Conservation (phyloP, 37 sponge, comb jelly and placozoan genomes). For the Diacarnus erythraeanus region DNA sequence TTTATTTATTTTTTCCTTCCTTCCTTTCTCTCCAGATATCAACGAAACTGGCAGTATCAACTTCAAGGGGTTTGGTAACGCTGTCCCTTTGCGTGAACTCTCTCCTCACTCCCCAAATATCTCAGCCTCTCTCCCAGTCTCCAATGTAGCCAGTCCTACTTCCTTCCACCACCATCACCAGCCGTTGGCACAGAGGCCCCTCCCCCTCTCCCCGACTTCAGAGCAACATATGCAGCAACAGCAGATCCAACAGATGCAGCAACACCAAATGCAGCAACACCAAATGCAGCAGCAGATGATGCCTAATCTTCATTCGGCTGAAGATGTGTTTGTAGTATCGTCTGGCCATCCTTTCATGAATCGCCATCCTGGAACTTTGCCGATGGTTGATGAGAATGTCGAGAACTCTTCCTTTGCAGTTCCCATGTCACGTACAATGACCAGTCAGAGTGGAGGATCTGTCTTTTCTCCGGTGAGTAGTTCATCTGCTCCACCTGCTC, state of each 20-base stretch:
- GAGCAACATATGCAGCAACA: neutral
- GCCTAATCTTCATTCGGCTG: neutral
- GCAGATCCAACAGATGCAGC: too few species aligned
- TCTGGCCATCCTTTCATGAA: slow-evolving; percentile 1
- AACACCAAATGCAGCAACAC: too few species aligned
- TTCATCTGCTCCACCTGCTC: slow-evolving; percentile 11
- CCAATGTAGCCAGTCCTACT: neutral
- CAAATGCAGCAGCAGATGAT: neutral
- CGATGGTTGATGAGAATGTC: slow-evolving; percentile 3
- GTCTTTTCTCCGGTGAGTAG: neutral
- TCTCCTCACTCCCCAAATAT: neutral
- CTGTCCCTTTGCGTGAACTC: slow-evolving; percentile 4
- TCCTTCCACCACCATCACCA: neutral
- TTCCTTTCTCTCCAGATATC: slow-evolving; percentile 10
- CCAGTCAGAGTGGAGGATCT: slow-evolving; percentile 9
- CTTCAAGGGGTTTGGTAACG: neutral
- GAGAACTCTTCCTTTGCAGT: neutral
- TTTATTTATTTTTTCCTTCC: too few species aligned
- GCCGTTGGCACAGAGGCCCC: neutral
- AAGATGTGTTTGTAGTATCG: neutral
- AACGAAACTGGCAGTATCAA: neutral
- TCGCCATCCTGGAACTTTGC: slow-evolving; percentile 1
- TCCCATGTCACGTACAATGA: slow-evolving; percentile 21
- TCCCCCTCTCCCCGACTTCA: neutral
- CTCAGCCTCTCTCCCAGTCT: neutral